Conservation (phyloP, 2,113 vertebrate species). For the Riparia riparia region DNA sequence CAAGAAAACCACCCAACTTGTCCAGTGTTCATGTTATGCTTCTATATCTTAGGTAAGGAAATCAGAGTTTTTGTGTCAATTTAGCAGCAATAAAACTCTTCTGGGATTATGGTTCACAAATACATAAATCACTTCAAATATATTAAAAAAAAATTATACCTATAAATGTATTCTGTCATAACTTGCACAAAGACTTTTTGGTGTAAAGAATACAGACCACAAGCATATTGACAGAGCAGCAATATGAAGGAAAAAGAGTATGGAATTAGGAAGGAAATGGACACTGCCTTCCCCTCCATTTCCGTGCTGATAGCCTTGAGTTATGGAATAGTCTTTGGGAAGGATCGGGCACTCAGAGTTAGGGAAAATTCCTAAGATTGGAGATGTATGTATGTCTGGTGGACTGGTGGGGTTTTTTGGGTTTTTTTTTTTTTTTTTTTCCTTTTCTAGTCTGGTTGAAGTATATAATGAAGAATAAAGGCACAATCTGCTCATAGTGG, state of each 20-base stretch:
- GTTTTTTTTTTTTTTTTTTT: not conserved
- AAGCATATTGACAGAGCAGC: not conserved
- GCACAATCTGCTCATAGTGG: not conserved
- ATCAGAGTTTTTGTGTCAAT: not conserved
- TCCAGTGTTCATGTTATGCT: not conserved
- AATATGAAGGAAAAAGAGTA: not conserved
- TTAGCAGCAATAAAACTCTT: not conserved
- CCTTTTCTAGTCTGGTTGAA: not conserved
- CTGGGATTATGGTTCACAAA: not conserved
- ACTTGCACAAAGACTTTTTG: not conserved
- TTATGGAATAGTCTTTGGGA: not conserved
- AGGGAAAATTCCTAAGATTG: not conserved
- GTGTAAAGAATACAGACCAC: not conserved
- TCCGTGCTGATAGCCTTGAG: not conserved
- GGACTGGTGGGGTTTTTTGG: not conserved
- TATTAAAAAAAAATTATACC: not conserved
- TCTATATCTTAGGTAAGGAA: not conserved
- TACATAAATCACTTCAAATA: not conserved
- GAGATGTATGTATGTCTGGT: not conserved
- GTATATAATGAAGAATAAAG: not conserved
- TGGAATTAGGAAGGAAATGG: not conserved
- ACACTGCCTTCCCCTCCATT: not conserved
- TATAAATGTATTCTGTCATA: not conserved
- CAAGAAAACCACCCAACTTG: not conserved
- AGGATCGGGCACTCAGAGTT: not conserved